Base-by-base conservation (phyloP, 2,797 vertebrate genomes). In the Cuniculus paca region DNA sequence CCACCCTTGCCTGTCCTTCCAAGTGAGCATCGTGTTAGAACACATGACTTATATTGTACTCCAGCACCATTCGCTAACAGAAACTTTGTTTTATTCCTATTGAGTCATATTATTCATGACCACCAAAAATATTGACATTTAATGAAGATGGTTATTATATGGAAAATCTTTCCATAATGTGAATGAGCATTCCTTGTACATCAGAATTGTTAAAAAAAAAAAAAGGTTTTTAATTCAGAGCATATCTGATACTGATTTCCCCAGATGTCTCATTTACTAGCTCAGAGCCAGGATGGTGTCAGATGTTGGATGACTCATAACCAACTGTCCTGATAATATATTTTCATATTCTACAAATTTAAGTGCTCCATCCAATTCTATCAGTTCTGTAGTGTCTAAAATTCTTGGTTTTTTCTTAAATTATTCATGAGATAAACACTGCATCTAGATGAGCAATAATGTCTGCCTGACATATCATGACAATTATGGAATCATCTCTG, bases 361-460 rank as follows among this genome's bases (percentile, higher is more conserved):
- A 89, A 83, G 36, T 60, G 54, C 52, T 28, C 12, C 36, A 45
- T 34, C 34, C 7, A 93, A 78, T 74, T 90, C 31, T 88, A 60
- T 93, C 56, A 65, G 6, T 90, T 92, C 42, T n/a, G 42, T 5
- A 39, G 28, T 92, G 22, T 92, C 84, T 95, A 36, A 78, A 90
- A 75, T 92, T 79, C 60, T 80, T 39, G 28, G 72, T 26, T 45
- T 85, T 95, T 61, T 65, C 31, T 65, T 94, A 90, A 92, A 58
- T 82, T 82, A 92, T 81, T 89, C 28, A 91, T 79, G 85, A 92
- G 91, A 95, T 88, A 95, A 94, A 74, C 72, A 45, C n/a, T 68
- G 28, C 34, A 75, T 36, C 4, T 42, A 79, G 48, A 95, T 28
- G 4, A 96, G 77, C 20, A 93, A 45, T 90, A 77, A 58, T 36